Percentiles rank a stretch among this genome's conserved stretches.
phyloP scores from a whole-genome alignment of 2,113 vertebrate genomes.

The Calonectris borealis region DNA sequence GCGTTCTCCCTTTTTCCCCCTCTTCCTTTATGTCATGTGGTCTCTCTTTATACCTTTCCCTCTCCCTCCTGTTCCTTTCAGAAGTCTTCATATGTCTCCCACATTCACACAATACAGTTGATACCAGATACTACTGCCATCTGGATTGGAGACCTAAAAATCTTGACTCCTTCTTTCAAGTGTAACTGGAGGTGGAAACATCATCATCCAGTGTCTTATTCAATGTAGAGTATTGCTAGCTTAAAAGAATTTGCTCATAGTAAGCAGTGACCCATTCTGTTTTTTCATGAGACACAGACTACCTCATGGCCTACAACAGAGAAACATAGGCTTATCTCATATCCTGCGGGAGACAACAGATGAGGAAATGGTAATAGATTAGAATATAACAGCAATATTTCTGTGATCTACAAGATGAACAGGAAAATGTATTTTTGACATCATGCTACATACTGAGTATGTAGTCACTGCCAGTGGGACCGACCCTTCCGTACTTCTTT shows the following conservation, averaged over 20 bases:
- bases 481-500: not conserved
- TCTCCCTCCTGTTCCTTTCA: not conserved
- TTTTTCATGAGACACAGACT: not conserved
- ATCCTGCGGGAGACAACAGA: not conserved
- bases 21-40: not conserved
- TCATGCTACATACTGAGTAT: not conserved
- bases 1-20: fast-evolving
- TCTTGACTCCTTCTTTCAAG: not conserved
- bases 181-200: not conserved
- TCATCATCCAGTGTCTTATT: not conserved
- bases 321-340: not conserved
- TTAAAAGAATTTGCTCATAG: not conserved
- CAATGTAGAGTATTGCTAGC: not conserved
- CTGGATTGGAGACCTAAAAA: not conserved
- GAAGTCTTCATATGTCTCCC: not conserved
- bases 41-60: not conserved
- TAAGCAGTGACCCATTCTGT: not conserved
- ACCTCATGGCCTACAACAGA: not conserved
- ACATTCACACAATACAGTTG: not conserved
- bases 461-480: not conserved
- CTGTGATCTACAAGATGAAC: not conserved
- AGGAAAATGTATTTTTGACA: not conserved
- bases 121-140: not conserved
- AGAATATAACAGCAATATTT: not conserved
- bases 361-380: not conserved